These are phyloP conservation scores for Pyrocephalus nanus DNA, from an alignment of 2,797 vertebrate species.

Conservation along the genomic window DNA sequence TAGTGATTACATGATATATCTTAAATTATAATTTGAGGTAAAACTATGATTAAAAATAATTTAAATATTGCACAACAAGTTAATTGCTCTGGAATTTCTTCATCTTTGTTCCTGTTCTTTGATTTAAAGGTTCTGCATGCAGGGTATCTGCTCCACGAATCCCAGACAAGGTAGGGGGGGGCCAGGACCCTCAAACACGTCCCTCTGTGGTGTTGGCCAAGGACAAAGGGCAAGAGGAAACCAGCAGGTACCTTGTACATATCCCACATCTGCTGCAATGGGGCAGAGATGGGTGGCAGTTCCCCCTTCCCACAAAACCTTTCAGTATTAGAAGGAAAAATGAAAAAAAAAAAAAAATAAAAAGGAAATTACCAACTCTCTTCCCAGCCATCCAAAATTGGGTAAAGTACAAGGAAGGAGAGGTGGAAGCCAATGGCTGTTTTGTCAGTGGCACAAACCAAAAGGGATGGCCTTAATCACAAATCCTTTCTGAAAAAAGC, in stretches of 20 bases:
- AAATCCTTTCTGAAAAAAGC: not conserved
- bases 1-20: slow-evolving; percentile 64
- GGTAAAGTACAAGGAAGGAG: not conserved
- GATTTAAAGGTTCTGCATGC: not conserved
- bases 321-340: not conserved
- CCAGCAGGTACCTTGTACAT: not conserved
- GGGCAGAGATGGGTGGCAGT: not conserved
- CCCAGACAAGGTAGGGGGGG: not conserved
- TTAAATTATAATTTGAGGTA: slow-evolving; percentile 67
- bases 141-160: not conserved
- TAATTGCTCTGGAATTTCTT: slow-evolving; percentile 68
- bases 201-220: rapidly evolving
- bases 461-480: not conserved
- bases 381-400: not conserved
- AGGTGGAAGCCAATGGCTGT: not conserved
- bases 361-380: not conserved
- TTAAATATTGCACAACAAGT: slow-evolving; percentile 69
- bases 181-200: not conserved
- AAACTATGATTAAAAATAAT: slow-evolving; percentile 69
- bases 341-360: not conserved
- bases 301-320: not conserved
- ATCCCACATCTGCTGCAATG: rapidly evolving
- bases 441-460: not conserved
- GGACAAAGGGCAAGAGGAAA: not conserved
- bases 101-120: slow-evolving; percentile 55